A percentile compares a stretch with the other conserved stretches of the same genome.
These are phyloP conservation scores for Latheticus oryzae DNA, from an alignment of 2,888 invertebrate genomes.

Conservation along the genomic window DNA sequence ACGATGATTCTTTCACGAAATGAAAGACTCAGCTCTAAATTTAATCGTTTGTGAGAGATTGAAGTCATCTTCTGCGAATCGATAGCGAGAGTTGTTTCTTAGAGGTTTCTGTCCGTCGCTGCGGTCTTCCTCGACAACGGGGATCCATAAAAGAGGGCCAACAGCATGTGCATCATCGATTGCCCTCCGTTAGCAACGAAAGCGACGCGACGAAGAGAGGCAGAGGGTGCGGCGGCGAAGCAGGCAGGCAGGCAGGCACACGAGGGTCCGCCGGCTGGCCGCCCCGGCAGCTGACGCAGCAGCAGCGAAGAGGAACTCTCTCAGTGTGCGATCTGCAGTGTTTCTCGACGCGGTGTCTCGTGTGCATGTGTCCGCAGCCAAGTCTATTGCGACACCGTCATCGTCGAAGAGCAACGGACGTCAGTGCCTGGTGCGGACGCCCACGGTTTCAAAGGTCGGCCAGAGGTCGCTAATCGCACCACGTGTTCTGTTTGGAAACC, in stretches of 20 bases:
- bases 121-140: slow-evolving; percentile 5
- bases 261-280: slow-evolving; percentile 39
- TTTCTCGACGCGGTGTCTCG: slow-evolving; percentile 54
- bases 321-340: slow-evolving; percentile 48
- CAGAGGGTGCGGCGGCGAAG: slow-evolving; percentile 39
- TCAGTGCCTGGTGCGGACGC: slow-evolving; percentile 44
- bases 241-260: too few species aligned
- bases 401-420: slow-evolving; percentile 37
- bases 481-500: slow-evolving; percentile 24
- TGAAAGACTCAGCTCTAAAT: too few species aligned
- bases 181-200: slow-evolving; percentile 38
- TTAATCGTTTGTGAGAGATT: too few species aligned
- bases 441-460: slow-evolving; percentile 51
- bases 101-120: slow-evolving; percentile 5
- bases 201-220: slow-evolving; percentile 36
- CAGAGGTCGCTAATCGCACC: slow-evolving; percentile 44
- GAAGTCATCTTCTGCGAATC: too few species aligned
- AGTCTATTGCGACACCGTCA: slow-evolving; percentile 47
- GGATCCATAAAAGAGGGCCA: slow-evolving; percentile 37
- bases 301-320: slow-evolving; percentile 41
- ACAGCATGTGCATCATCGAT: slow-evolving; percentile 40
- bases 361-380: slow-evolving; percentile 47
- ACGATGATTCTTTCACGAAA: too few species aligned
- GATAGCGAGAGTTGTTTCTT: slow-evolving; percentile 1
- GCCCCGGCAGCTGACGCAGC: slow-evolving; percentile 43